Base-by-base conservation (phyloP, 2,888 invertebrate genomes). In the Mesoligia furuncula region DNA sequence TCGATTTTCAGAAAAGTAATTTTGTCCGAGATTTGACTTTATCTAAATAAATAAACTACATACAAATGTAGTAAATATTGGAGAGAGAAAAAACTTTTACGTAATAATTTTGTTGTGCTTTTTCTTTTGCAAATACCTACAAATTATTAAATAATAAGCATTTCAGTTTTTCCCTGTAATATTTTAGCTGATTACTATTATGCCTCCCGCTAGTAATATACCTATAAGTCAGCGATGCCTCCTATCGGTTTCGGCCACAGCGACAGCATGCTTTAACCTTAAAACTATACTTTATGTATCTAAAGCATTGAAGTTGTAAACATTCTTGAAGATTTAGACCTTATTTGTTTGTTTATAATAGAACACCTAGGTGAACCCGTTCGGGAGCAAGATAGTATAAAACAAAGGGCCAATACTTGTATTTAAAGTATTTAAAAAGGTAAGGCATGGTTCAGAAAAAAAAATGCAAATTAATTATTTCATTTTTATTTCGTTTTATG, bases 401-500 rank as follows among this genome's bases (percentile, higher is more conserved):
- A 7, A 48, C 3, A 54, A 24, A 24, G 24, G 24, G 4, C 57
- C 13, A 57, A 57, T n/a, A n/a, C 57, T n/a, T 13, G 61, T 20
- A 61, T 61, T 62, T 6, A 36, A 36, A 48, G 15, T 48, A 31
- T 24, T 15, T 5, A 36, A 9, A 17, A 51, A 31, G 6, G 17
- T 36, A 36, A n/a, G 17, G 9, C 39, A 39, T 45, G 17, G 1
- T 36, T 54, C 17, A 54, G 11, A 17, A 11, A 24, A 45, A 54
- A 68, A 17, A 9, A 69, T 15, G 0, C 8, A n/a, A 36, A 69
- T 9, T 17, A 66, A 77, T 64, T 79, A 24, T 82, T 73, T 70
- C 42, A 72, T 74, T 73, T n/a, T 84, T 82, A 82, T 82, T 76
- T 79, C 72, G 75, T 65, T 71, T 64, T 27, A 77, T 62, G 24